phyloP scores from a whole-genome alignment of 2,888 invertebrate species.

The Acleris literana region DNA sequence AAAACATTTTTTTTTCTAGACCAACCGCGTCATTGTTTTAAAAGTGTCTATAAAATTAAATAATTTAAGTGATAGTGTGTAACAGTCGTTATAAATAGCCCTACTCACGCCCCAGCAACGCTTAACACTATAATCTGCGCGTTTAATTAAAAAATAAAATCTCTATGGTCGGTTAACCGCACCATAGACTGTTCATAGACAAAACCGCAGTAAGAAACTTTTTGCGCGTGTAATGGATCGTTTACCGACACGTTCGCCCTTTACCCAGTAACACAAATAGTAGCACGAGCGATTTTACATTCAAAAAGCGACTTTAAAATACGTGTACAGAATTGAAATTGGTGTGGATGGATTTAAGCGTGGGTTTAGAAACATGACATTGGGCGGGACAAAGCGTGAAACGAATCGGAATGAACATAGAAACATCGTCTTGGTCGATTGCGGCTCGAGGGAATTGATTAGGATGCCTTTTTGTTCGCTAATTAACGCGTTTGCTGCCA shows the following conservation, averaged over 20 bases:
- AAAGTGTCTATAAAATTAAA: no score
- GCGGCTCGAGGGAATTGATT: constrained; percentile 31
- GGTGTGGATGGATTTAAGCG: constrained; percentile 42
- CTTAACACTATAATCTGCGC: background rate
- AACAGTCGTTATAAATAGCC: no score
- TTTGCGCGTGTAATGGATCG: constrained; percentile 52
- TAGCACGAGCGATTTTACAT: constrained; percentile 40
- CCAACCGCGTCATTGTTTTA: no score
- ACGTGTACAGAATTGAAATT: constrained; percentile 48
- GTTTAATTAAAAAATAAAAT: constrained; percentile 40
- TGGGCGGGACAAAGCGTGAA: constrained; percentile 67
- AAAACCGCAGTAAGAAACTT: constrained; percentile 49
- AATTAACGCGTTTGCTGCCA: constrained; percentile 8
- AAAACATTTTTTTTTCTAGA: no score
- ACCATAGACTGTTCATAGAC: constrained; percentile 47
- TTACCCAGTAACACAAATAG: constrained; percentile 78
- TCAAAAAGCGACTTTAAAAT: constrained; percentile 46
- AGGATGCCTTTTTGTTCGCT: constrained; percentile 32
- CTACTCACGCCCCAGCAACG: constrained; percentile 17
- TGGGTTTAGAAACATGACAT: constrained; percentile 69
- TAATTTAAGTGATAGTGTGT: no score
- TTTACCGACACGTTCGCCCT: constrained; percentile 66
- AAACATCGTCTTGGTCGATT: constrained; percentile 26
- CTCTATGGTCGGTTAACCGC: constrained; percentile 46
- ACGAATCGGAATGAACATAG: constrained; percentile 50